A percentile compares a stretch with the other conserved stretches of the same genome.
Conservation (phyloP, 2,797 vertebrate genomes). For the Threskiornis aethiopicus region DNA sequence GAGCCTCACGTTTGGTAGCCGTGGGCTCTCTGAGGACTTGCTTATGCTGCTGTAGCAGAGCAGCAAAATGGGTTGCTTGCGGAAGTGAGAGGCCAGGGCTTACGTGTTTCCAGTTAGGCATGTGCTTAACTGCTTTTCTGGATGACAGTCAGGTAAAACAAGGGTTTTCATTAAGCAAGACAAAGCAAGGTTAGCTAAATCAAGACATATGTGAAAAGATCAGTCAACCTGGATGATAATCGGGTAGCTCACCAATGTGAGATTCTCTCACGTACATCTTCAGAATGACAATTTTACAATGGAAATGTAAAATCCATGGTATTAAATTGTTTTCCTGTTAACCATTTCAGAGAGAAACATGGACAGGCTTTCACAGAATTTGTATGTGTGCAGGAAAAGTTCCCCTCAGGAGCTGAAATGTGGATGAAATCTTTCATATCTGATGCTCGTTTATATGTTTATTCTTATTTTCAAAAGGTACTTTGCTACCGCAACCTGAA, state of each 20-base stretch:
- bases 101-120: not conserved
- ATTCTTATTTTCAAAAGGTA: not conserved
- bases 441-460: not conserved
- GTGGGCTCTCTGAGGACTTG: not conserved
- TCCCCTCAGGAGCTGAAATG: not conserved
- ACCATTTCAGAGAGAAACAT: not conserved
- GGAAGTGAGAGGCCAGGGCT: not conserved
- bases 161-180: not conserved
- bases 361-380: not conserved
- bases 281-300: not conserved
- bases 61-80: not conserved
- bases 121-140: not conserved
- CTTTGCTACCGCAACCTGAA: not conserved
- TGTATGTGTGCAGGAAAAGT: not conserved
- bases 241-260: not conserved
- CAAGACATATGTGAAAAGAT: not conserved
- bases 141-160: not conserved
- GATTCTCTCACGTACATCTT: not conserved
- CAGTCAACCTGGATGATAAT: not conserved
- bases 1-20: not conserved
- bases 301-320: not conserved
- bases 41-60: not conserved
- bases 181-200: not conserved
- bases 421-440: not conserved
- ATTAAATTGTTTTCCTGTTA: not conserved